Evolutionary conservation across 2,797 vertebrate species (phyloP).

Genomic region (Rhinatrema bivittatum): DNA sequence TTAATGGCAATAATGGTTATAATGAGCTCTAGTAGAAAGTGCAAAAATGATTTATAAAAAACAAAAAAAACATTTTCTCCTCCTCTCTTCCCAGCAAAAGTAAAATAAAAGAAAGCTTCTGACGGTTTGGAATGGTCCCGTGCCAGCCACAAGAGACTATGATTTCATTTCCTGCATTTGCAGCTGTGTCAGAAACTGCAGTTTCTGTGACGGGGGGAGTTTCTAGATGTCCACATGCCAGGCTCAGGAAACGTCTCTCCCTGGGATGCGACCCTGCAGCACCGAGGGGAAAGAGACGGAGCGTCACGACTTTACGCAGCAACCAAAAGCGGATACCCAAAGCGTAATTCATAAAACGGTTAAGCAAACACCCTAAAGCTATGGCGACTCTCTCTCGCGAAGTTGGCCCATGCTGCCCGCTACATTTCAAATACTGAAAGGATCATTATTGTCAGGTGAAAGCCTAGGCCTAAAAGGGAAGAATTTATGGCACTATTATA

Average conservation of each 20-base stretch:
- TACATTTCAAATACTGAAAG: too few species aligned
- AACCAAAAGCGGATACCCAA: not conserved
- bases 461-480: too few species aligned
- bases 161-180: constrained; percentile 10
- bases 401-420: too few species aligned
- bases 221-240: constrained; percentile 15
- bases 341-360: too few species aligned
- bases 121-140: not conserved
- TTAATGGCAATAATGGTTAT: not conserved
- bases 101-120: not conserved
- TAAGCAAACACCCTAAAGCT: too few species aligned
- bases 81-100: constrained; percentile 3
- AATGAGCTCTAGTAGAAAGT: not conserved
- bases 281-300: not conserved
- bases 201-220: constrained; percentile 10
- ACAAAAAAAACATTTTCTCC: constrained; percentile 4
- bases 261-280: not conserved
- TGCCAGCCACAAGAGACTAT: constrained; percentile 7
- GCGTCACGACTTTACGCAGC: not conserved
- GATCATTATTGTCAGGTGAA: too few species aligned
- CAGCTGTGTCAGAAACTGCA: constrained; percentile 6
- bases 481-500: too few species aligned
- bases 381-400: too few species aligned
- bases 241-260: not conserved
- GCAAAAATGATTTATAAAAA: not conserved